These are phyloP conservation scores for Acromyrmex charruanus DNA, from an alignment of 1,140 invertebrate genomes.

Conservation along the genomic window DNA sequence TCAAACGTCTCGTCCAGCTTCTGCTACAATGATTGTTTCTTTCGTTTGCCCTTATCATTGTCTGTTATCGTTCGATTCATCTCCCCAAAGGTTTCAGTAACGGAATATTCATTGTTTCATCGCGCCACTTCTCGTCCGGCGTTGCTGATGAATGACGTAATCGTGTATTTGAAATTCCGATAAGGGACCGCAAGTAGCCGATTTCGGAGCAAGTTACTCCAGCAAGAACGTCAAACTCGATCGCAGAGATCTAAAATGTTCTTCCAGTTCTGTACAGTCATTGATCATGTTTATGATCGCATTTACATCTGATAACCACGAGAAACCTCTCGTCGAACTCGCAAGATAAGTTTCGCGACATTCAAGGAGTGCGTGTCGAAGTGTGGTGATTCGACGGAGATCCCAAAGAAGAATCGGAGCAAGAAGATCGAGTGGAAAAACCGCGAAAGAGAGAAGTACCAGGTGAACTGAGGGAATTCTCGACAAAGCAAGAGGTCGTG, in stretches of 20 bases:
- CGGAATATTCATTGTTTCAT: background rate
- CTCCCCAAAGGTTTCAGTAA: background rate
- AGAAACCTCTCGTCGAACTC: background rate
- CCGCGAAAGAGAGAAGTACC: background rate
- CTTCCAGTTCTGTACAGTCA: background rate
- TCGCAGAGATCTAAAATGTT: background rate
- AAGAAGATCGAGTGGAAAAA: background rate
- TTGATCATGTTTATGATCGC: background rate
- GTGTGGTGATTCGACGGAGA: background rate
- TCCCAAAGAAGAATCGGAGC: background rate
- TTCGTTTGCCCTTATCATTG: background rate
- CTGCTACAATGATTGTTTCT: conserved; percentile 50
- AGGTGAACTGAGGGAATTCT: background rate
- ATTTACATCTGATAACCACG: background rate
- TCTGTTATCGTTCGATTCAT: background rate
- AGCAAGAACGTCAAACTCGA: background rate
- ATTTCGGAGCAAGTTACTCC: background rate
- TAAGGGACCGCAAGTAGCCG: background rate
- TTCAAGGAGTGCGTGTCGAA: background rate
- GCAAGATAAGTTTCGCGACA: background rate
- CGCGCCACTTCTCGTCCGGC: background rate
- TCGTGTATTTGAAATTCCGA: background rate
- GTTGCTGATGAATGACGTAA: conserved; percentile 51
- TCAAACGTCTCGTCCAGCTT: background rate
- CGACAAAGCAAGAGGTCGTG: background rate